Evolutionary conservation across 1,140 invertebrate genomes (phyloP).

Genomic region (Zaprionus africanus): DNA sequence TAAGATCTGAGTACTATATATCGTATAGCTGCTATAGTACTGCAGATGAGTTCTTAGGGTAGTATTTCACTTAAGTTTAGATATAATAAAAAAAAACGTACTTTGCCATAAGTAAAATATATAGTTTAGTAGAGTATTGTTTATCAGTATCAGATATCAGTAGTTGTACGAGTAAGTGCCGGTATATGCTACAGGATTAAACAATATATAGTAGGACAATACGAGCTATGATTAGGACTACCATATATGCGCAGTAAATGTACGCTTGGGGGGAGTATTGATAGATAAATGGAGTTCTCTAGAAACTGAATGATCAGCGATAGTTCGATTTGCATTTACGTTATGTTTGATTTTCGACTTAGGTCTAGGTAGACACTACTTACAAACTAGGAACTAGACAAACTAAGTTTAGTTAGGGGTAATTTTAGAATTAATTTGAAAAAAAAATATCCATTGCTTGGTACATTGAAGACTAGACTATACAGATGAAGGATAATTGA

Average conservation of each 20-base stretch:
- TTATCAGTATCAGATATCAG: constrained; percentile 20
- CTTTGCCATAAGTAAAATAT: constrained; percentile 21
- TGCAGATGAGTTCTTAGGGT: constrained; percentile 1
- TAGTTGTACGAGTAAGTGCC: constrained; percentile 38
- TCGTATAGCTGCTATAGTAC: background rate
- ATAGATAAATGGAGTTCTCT: constrained; percentile 16
- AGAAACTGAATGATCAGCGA: background rate
- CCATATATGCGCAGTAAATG: constrained; percentile 20
- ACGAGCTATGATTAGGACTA: constrained; percentile 43
- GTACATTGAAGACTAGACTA: constrained; percentile 77
- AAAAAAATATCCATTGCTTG: constrained; percentile 53
- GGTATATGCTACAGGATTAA: constrained; percentile 46
- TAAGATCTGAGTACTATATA: background rate
- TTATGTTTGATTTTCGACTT: constrained; percentile 25
- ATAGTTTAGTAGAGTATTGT: constrained; percentile 4
- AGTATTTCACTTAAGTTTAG: background rate
- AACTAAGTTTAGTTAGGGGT: constrained; percentile 39
- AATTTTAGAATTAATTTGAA: constrained; percentile 25
- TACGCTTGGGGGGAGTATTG: constrained; percentile 3
- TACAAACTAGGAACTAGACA: constrained; percentile 23
- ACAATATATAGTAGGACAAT: constrained; percentile 20
- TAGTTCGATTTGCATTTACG: background rate
- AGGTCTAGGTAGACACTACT: constrained; percentile 45
- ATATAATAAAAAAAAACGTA: constrained; percentile 13
- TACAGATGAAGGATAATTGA: constrained; percentile 40